These are phyloP conservation scores for Anguilla megastoma DNA, from an alignment of 2,797 vertebrate genomes.

Conservation along the genomic window DNA sequence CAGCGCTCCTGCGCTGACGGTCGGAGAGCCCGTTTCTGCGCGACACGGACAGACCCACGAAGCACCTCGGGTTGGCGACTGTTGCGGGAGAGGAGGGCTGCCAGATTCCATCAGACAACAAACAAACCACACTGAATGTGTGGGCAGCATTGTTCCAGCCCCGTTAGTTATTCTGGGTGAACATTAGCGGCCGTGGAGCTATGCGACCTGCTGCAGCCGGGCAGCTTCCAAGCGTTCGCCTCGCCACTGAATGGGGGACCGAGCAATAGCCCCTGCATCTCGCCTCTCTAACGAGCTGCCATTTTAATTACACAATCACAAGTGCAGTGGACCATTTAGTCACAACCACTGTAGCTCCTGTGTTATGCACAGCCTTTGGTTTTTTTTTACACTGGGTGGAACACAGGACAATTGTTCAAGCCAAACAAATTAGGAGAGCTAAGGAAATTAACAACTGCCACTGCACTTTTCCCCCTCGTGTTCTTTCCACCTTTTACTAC, in stretches of 20 bases:
- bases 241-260: not conserved
- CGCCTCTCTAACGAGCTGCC: constrained; percentile 53
- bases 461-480: constrained; percentile 7
- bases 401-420: constrained; percentile 39
- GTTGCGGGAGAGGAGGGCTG: not conserved
- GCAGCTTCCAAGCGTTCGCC: not conserved
- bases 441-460: constrained; percentile 46
- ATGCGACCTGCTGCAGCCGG: not conserved
- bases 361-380: constrained; percentile 27
- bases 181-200: not conserved
- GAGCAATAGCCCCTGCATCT: not conserved
- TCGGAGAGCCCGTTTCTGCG: not conserved
- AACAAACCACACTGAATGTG: not conserved
- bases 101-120: constrained; percentile 14
- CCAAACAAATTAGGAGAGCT: constrained; percentile 45
- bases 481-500: not conserved
- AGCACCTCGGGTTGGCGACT: not conserved
- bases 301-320: constrained; percentile 56
- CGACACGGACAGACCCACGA: not conserved
- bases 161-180: not conserved
- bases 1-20: not conserved
- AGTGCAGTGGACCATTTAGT: constrained; percentile 51
- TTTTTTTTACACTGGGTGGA: constrained; percentile 33
- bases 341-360: constrained; percentile 20
- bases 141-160: not conserved